Percentiles rank a stretch among this genome's conserved stretches.
Conservation (phyloP, 2,113 vertebrate genomes). For the Cavia aperea region DNA sequence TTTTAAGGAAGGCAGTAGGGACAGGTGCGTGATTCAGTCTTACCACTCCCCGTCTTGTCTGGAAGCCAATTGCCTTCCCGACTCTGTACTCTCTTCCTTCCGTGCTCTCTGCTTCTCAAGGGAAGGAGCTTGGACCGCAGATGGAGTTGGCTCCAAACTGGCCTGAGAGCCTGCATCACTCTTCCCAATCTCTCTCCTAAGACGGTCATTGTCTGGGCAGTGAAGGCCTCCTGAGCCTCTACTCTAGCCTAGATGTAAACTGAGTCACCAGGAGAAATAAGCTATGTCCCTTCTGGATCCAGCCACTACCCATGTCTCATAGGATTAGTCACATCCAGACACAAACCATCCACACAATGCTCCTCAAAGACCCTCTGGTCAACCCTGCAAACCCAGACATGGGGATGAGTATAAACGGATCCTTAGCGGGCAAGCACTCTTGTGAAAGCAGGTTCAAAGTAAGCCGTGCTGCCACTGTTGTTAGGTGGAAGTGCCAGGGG, state of each 20-base stretch:
- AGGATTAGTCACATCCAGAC: rapidly evolving
- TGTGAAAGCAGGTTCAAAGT: background rate
- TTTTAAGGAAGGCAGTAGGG: background rate
- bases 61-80: background rate
- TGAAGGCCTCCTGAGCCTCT: background rate
- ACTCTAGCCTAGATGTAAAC: background rate
- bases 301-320: background rate
- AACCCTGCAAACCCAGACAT: background rate
- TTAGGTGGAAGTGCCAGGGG: background rate
- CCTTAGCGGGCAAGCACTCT: too few species aligned
- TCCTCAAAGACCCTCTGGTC: background rate
- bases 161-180: background rate
- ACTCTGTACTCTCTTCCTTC: background rate
- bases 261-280: background rate
- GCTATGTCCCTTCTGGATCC: background rate
- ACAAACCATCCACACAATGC: too few species aligned
- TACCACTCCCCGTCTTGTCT: too few species aligned
- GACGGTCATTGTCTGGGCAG: background rate
- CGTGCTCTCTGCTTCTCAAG: background rate
- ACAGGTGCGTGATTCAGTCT: background rate
- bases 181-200: background rate
- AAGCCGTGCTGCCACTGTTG: rapidly evolving
- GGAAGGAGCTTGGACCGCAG: background rate
- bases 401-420: background rate
- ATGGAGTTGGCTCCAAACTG: background rate